Base-by-base conservation (phyloP, 2,113 vertebrate species). In the Craseonycteris thonglongyai region DNA sequence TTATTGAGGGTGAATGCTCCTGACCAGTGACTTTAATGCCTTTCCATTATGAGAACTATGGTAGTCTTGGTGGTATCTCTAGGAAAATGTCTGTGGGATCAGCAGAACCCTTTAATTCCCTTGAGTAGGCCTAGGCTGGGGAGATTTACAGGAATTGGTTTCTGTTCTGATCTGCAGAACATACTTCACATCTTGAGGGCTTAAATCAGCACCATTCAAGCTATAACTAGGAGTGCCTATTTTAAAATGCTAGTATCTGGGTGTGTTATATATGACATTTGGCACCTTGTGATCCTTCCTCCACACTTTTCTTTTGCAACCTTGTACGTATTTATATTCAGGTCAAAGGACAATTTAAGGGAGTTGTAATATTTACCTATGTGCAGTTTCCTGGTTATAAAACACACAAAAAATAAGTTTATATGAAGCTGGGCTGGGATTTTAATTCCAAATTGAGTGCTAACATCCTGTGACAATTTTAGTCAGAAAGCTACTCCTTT, bases 381-480 rank as follows among this genome's bases (percentile, higher is more conserved):
- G 16, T 18, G 8, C 45, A 85, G 45, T 91, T 97, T 97, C 96
- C 93, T 97, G 94, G 88, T 96, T 88, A 90, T 94, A 87, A 96
- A 95, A 75, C 42, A 45, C 42, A 45, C 59, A 75, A 30, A 45
- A 45, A 79, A 22, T 26, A 61, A 69, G 26, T 68, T 86, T 93
- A 40, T 38, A 21, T 30, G 12, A 96, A 84, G 51, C 30, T 85
- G 42, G 74, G 76, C n/a, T 81, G 49, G 45, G 54, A 58, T 66
- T 72, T 85, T 90, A 94, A 93, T 51, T 91, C 61, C 49, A 90
- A 30, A 87, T 0, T 63, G 45, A 74, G 12, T 45, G n/a, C 28
- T 72, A 90, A 88, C 28, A 83, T 79, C 24, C n/a, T 92, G 8
- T 72, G 59, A 92, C 90, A 81, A 84, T 33, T 85, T 49, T 14